Evolutionary conservation across 2,113 vertebrate species (phyloP).

Genomic region (Carlito syrichta): DNA sequence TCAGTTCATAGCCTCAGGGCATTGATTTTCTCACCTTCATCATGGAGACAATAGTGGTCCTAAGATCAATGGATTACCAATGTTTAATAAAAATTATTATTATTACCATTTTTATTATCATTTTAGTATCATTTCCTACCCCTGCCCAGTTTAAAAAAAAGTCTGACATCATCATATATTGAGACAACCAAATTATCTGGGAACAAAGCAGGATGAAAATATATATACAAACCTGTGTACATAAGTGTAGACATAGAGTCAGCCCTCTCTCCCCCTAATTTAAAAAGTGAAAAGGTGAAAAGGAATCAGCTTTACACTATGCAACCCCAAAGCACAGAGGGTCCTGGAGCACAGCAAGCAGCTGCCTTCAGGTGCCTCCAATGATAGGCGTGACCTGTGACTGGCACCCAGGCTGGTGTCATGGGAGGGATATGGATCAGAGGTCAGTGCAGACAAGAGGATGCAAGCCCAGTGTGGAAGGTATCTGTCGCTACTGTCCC

Average conservation of each 20-base stretch:
- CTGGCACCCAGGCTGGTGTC: fast-evolving
- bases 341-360: background rate
- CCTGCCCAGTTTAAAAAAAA: background rate
- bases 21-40: background rate
- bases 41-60: background rate
- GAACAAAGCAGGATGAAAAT: background rate
- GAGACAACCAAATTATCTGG: background rate
- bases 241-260: background rate
- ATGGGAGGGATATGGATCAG: fast-evolving
- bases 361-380: background rate
- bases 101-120: too few species aligned
- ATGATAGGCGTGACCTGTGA: background rate
- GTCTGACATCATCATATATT: background rate
- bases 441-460: background rate
- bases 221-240: background rate
- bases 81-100: background rate
- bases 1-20: background rate
- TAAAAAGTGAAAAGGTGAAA: background rate
- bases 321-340: background rate
- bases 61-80: background rate
- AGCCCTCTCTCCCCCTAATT: background rate
- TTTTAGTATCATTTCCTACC: background rate
- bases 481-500: background rate
- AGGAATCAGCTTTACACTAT: background rate
- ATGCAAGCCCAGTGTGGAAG: background rate